A percentile compares a stretch with the other conserved stretches of the same genome.
phyloP scores from a whole-genome alignment of 2,888 invertebrate species.

The Cerastis rubricosa region DNA sequence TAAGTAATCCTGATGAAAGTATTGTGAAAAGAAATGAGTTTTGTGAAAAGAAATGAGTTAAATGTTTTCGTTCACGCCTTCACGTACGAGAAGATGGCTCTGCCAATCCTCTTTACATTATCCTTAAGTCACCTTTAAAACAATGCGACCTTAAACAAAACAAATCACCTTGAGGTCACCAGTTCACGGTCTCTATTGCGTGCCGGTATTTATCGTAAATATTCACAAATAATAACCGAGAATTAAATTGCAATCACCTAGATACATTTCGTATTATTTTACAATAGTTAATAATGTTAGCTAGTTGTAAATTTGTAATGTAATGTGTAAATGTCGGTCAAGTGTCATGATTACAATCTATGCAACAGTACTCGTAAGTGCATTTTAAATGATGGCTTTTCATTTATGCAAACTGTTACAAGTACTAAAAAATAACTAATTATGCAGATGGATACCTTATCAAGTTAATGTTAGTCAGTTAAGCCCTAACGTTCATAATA shows the following conservation, averaged over 20 bases:
- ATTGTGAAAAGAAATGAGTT: background rate
- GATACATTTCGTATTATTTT: constrained; percentile 40
- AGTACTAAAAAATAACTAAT: background rate
- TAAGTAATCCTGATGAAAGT: background rate
- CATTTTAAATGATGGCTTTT: constrained; percentile 23
- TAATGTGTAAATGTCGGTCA: constrained; percentile 23
- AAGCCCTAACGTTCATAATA: background rate
- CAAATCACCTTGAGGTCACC: constrained; percentile 43
- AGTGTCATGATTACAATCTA: constrained; percentile 6
- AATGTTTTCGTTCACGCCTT: background rate
- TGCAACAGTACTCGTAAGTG: background rate
- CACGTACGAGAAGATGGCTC: background rate
- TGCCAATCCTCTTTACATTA: constrained; percentile 13
- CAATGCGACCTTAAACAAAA: constrained; percentile 49
- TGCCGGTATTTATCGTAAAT: constrained; percentile 49
- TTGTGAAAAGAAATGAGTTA: background rate
- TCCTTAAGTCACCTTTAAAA: constrained; percentile 40
- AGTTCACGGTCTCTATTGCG: constrained; percentile 45
- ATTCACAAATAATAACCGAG: constrained; percentile 50
- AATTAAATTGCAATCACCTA: constrained; percentile 50
- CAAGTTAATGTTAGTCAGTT: background rate
- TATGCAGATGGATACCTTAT: background rate
- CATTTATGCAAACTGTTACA: background rate
- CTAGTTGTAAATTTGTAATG: constrained; percentile 9
- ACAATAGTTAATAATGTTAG: constrained; percentile 23